Conservation (phyloP, 2,113 vertebrate species). For the Probosciger aterrimus region DNA sequence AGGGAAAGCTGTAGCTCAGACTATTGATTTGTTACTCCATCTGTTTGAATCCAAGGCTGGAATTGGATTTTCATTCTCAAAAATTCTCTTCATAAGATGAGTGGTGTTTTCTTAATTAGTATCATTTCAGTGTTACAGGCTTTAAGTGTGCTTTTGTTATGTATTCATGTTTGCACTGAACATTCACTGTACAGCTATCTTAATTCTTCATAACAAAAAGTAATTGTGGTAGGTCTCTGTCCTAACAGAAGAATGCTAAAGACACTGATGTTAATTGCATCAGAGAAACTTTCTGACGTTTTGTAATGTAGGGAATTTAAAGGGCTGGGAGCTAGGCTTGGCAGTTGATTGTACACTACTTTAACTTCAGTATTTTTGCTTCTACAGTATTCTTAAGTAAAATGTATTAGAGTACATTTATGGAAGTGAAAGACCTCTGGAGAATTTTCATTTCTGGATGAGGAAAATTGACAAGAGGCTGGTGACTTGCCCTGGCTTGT, state of each 20-base stretch:
- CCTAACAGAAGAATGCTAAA: neutral
- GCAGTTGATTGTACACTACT: neutral
- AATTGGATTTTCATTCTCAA: neutral
- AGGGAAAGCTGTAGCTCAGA: neutral
- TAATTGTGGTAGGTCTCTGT: neutral
- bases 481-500: neutral
- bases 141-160: neutral
- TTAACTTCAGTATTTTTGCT: neutral
- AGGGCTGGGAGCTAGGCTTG: neutral
- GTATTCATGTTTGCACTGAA: neutral
- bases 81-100: neutral
- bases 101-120: neutral
- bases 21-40: neutral
- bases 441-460: neutral
- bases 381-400: neutral
- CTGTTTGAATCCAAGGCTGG: neutral
- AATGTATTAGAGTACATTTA: neutral
- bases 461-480: neutral
- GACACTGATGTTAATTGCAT: neutral
- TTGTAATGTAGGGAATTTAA: neutral
- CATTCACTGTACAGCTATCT: neutral
- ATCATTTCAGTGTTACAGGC: neutral
- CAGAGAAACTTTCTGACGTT: neutral
- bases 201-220: neutral
- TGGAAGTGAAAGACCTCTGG: neutral